Evolutionary conservation across 2,113 vertebrate genomes (phyloP).

Genomic region (Hyperopisus bebe): DNA sequence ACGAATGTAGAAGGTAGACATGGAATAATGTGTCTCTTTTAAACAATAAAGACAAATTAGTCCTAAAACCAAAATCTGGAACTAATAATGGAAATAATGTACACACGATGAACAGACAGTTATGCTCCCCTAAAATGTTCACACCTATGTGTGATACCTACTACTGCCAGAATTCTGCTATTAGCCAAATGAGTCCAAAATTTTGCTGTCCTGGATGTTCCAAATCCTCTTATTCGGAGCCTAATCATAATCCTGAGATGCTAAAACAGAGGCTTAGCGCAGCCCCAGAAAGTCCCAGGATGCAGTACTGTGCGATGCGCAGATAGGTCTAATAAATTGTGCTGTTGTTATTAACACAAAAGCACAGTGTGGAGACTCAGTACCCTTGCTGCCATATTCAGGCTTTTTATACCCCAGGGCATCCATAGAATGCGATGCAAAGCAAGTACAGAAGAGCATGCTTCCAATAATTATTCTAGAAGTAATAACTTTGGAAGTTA

Average conservation of each 20-base stretch:
- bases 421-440: neutral
- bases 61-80: neutral
- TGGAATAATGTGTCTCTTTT: neutral
- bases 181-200: constrained; percentile 38
- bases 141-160: neutral
- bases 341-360: constrained; percentile 17
- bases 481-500: neutral
- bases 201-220: constrained; percentile 50
- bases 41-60: neutral
- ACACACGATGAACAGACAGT: neutral
- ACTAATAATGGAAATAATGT: neutral
- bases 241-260: constrained; percentile 52
- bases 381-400: neutral
- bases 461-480: neutral
- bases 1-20: neutral
- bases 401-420: neutral
- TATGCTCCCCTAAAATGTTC: neutral
- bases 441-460: neutral
- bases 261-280: constrained; percentile 30
- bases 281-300: constrained; percentile 2
- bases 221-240: constrained; percentile 62
- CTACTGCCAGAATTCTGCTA: neutral
- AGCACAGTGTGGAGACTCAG: constrained; percentile 7
- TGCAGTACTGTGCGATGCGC: neutral
- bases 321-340: constrained; percentile 1